phyloP scores from a whole-genome alignment of 2,888 invertebrate species.

The Eupsilia transversa region DNA sequence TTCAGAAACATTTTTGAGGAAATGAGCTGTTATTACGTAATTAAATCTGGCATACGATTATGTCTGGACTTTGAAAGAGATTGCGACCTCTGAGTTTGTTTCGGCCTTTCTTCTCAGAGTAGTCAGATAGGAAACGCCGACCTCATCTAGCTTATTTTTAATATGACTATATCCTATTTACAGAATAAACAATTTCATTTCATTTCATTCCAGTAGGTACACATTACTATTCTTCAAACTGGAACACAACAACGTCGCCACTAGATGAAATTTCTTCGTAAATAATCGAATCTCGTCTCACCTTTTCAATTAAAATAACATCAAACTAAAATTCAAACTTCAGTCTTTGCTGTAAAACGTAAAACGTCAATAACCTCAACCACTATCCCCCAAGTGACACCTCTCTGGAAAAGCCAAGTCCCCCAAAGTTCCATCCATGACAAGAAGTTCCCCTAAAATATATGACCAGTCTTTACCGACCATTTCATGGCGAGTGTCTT shows the following conservation, averaged over 20 bases:
- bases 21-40: neutral
- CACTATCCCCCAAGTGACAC: neutral
- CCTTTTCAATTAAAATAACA: neutral
- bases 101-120: too few relatives aligned
- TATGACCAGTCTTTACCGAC: constrained; percentile 32
- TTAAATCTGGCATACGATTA: too few relatives aligned
- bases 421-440: constrained; percentile 5
- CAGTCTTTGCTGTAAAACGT: neutral
- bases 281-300: neutral
- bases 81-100: too few relatives aligned
- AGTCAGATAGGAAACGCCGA: too few relatives aligned
- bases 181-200: too few relatives aligned
- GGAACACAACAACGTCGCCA: neutral
- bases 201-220: too few relatives aligned
- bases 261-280: too few relatives aligned
- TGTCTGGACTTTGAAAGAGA: too few relatives aligned
- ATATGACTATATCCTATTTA: too few relatives aligned
- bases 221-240: neutral
- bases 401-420: neutral
- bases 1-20: neutral
- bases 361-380: neutral
- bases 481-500: constrained; percentile 69
- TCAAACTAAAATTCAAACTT: neutral
- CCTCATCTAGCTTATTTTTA: too few relatives aligned
- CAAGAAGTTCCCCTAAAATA: constrained; percentile 6